Evolutionary conservation across 1,140 invertebrate genomes (phyloP).

Genomic region (Drosophila lacteicornis): DNA sequence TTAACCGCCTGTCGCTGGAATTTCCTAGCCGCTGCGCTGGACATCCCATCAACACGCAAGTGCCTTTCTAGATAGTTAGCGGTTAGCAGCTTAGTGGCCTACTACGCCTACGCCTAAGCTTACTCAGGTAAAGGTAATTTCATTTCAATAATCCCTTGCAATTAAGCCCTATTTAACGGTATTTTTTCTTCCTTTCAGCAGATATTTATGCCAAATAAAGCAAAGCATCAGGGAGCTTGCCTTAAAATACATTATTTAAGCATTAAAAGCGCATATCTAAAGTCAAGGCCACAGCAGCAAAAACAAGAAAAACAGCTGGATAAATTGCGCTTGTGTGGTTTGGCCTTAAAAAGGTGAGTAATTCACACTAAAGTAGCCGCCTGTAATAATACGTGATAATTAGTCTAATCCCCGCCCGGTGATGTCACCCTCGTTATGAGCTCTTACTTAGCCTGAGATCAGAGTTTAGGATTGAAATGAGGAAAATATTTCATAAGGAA

Average conservation of each 20-base stretch:
- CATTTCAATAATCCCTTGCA: constrained; percentile 4
- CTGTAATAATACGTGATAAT: constrained; percentile 10
- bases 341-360: constrained; percentile 38
- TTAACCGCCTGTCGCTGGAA: neutral
- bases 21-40: neutral
- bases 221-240: neutral
- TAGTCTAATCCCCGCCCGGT: neutral
- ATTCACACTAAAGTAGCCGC: constrained; percentile 3
- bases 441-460: neutral
- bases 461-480: neutral
- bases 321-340: constrained; percentile 7
- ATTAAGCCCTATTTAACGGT: constrained; percentile 1
- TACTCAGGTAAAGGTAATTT: neutral
- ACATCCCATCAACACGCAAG: neutral
- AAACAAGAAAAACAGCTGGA: constrained; percentile 7
- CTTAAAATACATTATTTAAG: neutral
- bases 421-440: constrained; percentile 15
- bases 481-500: neutral
- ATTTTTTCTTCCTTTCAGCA: neutral
- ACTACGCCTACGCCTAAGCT: neutral
- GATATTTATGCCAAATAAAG: too few species aligned
- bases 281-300: constrained; percentile 20
- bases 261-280: neutral
- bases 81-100: neutral
- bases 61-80: constrained; percentile 7